phyloP scores from a whole-genome alignment of 2,888 invertebrate genomes.

The Siphlonurus alternatus region DNA sequence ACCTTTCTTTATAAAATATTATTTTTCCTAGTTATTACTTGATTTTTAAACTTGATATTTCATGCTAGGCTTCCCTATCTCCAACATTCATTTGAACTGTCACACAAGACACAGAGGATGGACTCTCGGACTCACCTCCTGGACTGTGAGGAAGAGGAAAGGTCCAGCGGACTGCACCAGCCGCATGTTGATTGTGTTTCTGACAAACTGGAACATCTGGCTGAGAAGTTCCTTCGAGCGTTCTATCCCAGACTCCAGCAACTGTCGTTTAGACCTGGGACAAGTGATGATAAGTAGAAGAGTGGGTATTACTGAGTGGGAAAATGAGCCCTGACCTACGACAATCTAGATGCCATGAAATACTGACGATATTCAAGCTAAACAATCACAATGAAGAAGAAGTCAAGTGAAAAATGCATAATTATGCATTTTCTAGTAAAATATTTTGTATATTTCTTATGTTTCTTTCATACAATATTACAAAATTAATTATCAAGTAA shows the following conservation, averaged over 20 bases:
- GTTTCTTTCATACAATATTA: conserved; percentile 3
- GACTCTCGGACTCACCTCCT: conserved; percentile 44
- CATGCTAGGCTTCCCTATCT: no score
- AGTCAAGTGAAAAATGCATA: no score
- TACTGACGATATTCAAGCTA: neutral
- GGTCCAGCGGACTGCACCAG: conserved; percentile 74
- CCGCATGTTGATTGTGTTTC: conserved; percentile 59
- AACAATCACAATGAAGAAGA: neutral
- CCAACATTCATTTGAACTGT: no score
- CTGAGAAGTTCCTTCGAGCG: conserved; percentile 50
- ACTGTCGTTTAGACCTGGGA: conserved; percentile 37
- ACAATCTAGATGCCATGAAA: no score
- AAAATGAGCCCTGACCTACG: no score
- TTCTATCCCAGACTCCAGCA: conserved; percentile 46
- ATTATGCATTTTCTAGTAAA: neutral
- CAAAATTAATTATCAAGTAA: no score
- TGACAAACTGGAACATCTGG: conserved; percentile 57
- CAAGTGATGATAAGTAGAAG: conserved; percentile 10
- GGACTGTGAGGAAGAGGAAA: conserved; percentile 71
- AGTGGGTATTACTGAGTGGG: no score
- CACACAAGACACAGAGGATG: no score
- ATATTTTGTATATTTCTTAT: neutral
- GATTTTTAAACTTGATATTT: no score
- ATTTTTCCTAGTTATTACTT: no score
- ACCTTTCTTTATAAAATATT: no score